phyloP scores from a whole-genome alignment of 2,888 invertebrate genomes.

The Mythimna lalbum region DNA sequence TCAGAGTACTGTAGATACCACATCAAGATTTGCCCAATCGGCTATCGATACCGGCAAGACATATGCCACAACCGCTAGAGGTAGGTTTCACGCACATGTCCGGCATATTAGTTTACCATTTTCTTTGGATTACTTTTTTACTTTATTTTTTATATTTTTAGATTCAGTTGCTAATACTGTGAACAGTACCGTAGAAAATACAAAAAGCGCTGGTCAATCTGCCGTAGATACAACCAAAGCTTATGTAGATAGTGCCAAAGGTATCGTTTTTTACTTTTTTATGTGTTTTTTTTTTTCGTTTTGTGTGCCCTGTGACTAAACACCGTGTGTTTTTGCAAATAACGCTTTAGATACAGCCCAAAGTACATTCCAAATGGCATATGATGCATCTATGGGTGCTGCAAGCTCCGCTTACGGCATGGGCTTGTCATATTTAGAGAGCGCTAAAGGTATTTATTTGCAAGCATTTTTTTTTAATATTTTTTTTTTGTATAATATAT shows the following conservation, averaged over 20 bases:
- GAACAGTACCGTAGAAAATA: constrained; percentile 74
- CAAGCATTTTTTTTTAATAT: constrained; percentile 6
- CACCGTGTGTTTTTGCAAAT: constrained; percentile 63
- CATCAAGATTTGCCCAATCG: constrained; percentile 76
- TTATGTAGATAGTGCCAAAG: constrained; percentile 80
- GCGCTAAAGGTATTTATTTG: constrained; percentile 72
- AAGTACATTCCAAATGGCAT: constrained; percentile 75
- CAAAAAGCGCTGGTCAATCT: constrained; percentile 76
- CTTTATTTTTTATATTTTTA: constrained; percentile 61
- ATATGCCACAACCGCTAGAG: constrained; percentile 76
- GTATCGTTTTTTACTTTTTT: constrained; percentile 67
- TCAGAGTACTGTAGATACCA: constrained; percentile 75
- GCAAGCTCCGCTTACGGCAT: constrained; percentile 78
- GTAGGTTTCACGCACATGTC: constrained; percentile 47
- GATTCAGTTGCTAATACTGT: constrained; percentile 76
- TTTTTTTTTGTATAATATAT: background rate
- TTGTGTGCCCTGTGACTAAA: constrained; percentile 63
- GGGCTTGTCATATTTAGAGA: constrained; percentile 79
- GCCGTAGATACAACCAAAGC: constrained; percentile 77
- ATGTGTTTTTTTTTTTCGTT: constrained; percentile 30
- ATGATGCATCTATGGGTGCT: constrained; percentile 74
- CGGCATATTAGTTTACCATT: background rate
- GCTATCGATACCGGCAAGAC: constrained; percentile 75
- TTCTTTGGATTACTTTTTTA: constrained; percentile 32
- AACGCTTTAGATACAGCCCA: constrained; percentile 80